Percentiles rank a stretch among this genome's conserved stretches.
phyloP scores from a whole-genome alignment of 2,113 vertebrate genomes.

The Pelobates fuscus region DNA sequence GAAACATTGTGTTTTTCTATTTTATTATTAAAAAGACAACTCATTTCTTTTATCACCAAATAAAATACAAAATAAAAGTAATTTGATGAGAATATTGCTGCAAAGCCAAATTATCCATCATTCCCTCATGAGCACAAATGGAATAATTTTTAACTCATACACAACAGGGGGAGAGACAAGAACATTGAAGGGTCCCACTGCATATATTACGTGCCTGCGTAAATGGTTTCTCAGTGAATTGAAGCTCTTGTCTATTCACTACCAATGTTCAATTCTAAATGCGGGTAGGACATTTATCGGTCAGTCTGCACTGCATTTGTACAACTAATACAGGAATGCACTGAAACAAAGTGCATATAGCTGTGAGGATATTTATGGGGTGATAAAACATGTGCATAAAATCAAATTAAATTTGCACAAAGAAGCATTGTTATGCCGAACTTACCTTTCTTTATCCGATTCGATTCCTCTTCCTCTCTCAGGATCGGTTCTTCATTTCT shows the following conservation, averaged over 20 bases:
- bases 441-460: too few relatives aligned
- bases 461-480: too few relatives aligned
- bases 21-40: slow-evolving; percentile 7
- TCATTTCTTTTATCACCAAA: slow-evolving; percentile 7
- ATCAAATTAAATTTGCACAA: too few relatives aligned
- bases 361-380: too few relatives aligned
- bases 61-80: neutral
- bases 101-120: neutral
- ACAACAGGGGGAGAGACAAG: slow-evolving; percentile 13
- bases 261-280: neutral
- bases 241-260: neutral
- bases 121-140: slow-evolving; percentile 10
- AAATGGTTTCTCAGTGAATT: neutral
- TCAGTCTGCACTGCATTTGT: too few relatives aligned
- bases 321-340: too few relatives aligned
- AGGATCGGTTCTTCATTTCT: too few relatives aligned
- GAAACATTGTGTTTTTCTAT: neutral
- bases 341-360: too few relatives aligned
- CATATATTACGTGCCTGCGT: neutral
- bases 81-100: slow-evolving; percentile 15
- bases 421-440: too few relatives aligned
- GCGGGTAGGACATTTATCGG: too few relatives aligned
- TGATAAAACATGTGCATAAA: too few relatives aligned
- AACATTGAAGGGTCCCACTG: neutral
- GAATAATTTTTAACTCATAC: slow-evolving; percentile 18